Base-by-base conservation (phyloP, 2,888 invertebrate genomes). In the Trilocha varians region DNA sequence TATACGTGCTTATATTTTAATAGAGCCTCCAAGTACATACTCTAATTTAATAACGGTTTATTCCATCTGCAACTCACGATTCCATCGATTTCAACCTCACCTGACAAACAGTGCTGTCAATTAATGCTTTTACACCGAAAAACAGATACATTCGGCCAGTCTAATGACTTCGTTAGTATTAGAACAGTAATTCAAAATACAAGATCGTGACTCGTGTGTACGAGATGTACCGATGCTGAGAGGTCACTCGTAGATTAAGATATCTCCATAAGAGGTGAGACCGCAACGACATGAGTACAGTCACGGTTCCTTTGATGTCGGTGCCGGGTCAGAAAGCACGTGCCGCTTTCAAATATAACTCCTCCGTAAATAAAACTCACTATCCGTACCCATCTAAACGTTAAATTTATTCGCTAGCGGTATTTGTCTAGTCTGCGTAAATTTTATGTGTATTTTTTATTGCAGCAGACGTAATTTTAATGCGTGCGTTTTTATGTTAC, bases 281-380 rank as follows among this genome's bases (percentile, higher is more conserved):
- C 25, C 25, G 4, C 25, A 25, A 25, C 25, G 25, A 25, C 11
- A 25, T 25, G 25, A 25, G 25, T 35, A 42, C 45, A 47, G 38
- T 46, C 47, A 47, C 48, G 44, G 44, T 45, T 44, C 34, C 40
- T 52, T 47, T 46, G 50, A 46, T 40, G 50, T 47, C 41, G 35
- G 49, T 45, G 41, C 50, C 49, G 42, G 57, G 25, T 25, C 25
- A 25, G 11, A 25, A 25, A 25, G 25, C 25, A 25, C 25, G 25
- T 25, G 25, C 25, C 25, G 25, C 25, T 25, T 25, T 25, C 25
- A 25, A 4, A 25, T 25, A 25, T n/a, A 25, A 25, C 25, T 25
- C 8, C 25, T 25, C 6, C 1, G 8, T 18, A 25, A 25, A 25
- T 25, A 25, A 25, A 25, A 25, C 25, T 6, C 6, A 25, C 25